Conservation (phyloP, 2,888 invertebrate species). For the Spisula solida region DNA sequence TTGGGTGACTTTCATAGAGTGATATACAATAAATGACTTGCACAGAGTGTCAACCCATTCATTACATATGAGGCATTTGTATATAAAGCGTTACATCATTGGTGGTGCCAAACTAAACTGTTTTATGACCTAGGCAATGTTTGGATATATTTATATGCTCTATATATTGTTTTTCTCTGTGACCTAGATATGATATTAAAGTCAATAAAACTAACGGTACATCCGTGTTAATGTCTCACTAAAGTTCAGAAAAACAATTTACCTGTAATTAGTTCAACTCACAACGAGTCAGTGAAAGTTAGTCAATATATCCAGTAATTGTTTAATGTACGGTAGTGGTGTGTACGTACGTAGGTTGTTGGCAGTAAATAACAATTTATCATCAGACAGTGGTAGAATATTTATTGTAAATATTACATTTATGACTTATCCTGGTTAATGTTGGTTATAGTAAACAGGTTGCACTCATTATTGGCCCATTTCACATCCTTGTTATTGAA, state of each 20-base stretch:
- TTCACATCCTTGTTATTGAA: not conserved
- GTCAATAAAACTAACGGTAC: not conserved
- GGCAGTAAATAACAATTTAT: not conserved
- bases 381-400: not conserved
- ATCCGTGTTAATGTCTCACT: not conserved
- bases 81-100: too few relatives aligned
- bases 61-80: too few relatives aligned
- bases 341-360: conserved; percentile 6
- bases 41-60: too few relatives aligned
- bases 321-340: not conserved
- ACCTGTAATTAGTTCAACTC: too few relatives aligned
- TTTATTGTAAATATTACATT: not conserved
- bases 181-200: too few relatives aligned
- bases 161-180: too few relatives aligned
- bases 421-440: not conserved
- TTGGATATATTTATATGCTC: too few relatives aligned
- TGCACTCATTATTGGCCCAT: not conserved
- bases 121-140: too few relatives aligned
- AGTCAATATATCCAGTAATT: not conserved
- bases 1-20: too few relatives aligned
- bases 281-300: not conserved
- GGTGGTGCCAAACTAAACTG: too few relatives aligned
- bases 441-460: not conserved
- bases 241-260: too few relatives aligned
- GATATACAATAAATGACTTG: too few relatives aligned